Percentiles rank a stretch among this genome's conserved stretches.
Conservation (phyloP, 2,113 vertebrate species). For the Cryptomyrus ogoouensis region DNA sequence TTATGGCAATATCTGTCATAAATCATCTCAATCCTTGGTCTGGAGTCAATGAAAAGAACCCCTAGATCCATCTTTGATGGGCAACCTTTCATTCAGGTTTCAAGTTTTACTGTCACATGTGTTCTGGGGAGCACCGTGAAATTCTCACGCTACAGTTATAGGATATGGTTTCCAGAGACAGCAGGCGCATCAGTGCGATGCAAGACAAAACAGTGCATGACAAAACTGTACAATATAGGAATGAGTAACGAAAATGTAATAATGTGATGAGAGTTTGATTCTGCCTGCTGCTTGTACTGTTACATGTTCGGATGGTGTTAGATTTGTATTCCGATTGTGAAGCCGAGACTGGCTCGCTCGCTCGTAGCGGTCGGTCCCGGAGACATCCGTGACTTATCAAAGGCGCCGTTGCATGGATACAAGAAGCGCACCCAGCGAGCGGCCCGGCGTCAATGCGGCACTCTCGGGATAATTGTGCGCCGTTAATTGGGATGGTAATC, state of each 20-base stretch:
- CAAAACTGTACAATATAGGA: background rate
- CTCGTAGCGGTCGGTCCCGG: background rate
- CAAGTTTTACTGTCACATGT: background rate
- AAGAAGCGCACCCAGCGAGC: background rate
- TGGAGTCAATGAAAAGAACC: background rate
- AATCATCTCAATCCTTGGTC: background rate
- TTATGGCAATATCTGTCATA: background rate
- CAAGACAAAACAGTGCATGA: background rate
- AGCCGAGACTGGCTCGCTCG: background rate
- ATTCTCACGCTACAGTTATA: background rate
- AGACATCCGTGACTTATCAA: background rate
- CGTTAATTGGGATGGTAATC: constrained; percentile 17
- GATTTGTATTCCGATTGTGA: background rate
- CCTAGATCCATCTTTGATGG: background rate
- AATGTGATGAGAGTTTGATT: background rate
- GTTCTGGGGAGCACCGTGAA: background rate
- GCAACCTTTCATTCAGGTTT: background rate
- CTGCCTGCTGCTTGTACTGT: background rate
- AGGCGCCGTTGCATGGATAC: constrained; percentile 7
- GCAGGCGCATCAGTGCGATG: background rate
- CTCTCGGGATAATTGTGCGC: background rate
- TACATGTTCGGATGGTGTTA: background rate
- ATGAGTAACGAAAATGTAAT: background rate
- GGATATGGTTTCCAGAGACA: background rate
- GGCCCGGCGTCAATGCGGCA: background rate